These are phyloP conservation scores for Euleptes europaea DNA, from an alignment of 2,113 vertebrate genomes.

Conservation along the genomic window DNA sequence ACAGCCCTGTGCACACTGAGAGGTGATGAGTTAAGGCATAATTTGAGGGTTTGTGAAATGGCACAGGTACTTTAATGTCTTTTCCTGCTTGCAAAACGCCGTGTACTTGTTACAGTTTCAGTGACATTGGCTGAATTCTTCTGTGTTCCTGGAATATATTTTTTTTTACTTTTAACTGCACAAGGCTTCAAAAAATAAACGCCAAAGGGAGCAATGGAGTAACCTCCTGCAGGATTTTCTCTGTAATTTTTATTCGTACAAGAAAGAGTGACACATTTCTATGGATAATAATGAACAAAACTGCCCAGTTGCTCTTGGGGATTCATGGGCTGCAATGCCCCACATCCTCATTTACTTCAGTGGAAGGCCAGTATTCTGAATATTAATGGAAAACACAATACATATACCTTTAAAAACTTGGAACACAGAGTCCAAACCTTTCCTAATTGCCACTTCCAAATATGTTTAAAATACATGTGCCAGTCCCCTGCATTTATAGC, in stretches of 20 bases:
- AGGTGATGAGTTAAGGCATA: conserved; percentile 7
- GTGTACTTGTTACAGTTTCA: conserved; percentile 25
- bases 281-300: neutral
- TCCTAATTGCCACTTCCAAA: neutral
- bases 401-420: too few relatives aligned
- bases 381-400: neutral
- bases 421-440: neutral
- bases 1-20: neutral
- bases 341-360: neutral
- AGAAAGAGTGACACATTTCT: neutral
- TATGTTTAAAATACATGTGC: neutral
- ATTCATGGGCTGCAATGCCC: neutral
- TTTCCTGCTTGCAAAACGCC: conserved; percentile 35
- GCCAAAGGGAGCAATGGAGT: neutral
- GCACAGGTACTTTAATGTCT: conserved; percentile 5
- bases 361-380: neutral
- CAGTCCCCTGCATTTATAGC: too few relatives aligned
- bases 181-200: neutral
- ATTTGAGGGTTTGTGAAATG: conserved; percentile 9
- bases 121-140: conserved; percentile 21
- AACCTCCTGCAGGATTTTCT: neutral
- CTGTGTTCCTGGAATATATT: conserved; percentile 24
- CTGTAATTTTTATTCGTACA: neutral
- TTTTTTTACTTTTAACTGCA: neutral
- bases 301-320: neutral